Evolutionary conservation across 1,140 invertebrate genomes (phyloP).

Genomic region (Adoxophyes honmai): DNA sequence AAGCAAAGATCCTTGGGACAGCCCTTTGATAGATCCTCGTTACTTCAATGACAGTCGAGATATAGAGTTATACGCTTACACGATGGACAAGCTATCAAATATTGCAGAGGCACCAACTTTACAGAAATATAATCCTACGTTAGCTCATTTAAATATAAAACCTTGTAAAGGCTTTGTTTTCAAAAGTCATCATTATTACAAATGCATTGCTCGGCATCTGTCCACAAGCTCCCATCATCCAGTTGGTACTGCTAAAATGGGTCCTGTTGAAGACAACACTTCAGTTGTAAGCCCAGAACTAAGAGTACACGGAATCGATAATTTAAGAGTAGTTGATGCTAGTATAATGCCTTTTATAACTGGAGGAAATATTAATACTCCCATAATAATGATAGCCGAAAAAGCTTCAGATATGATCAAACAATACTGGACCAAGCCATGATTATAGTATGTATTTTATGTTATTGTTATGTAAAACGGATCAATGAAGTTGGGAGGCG

Average conservation of each 20-base stretch:
- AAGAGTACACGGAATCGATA: slow-evolving; percentile 77
- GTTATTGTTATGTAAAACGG: too few species aligned
- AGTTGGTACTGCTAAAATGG: slow-evolving; percentile 81
- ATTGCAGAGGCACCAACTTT: slow-evolving; percentile 52
- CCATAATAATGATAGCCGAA: slow-evolving; percentile 81
- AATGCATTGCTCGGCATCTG: slow-evolving; percentile 79
- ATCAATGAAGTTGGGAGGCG: too few species aligned
- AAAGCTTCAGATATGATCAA: slow-evolving; percentile 13
- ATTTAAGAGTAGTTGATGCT: slow-evolving; percentile 81
- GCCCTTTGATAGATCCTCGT: slow-evolving; percentile 86
- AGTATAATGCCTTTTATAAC: slow-evolving; percentile 69
- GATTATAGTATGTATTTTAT: too few species aligned
- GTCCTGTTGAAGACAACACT: slow-evolving; percentile 66
- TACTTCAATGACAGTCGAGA: slow-evolving; percentile 85
- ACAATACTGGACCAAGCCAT: neutral
- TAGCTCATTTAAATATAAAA: slow-evolving; percentile 31
- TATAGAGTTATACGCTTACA: slow-evolving; percentile 81
- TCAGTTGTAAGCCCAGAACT: slow-evolving; percentile 80
- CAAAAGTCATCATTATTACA: slow-evolving; percentile 79
- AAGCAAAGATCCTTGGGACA: slow-evolving; percentile 47
- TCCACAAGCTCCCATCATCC: slow-evolving; percentile 81
- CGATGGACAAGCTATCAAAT: slow-evolving; percentile 58
- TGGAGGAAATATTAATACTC: slow-evolving; percentile 79
- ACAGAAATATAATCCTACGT: slow-evolving; percentile 37
- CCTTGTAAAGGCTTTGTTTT: neutral